Percentiles rank a stretch among this genome's conserved stretches.
phyloP scores from a whole-genome alignment of 2,113 vertebrate genomes.

The Herpailurus yagouaroundi region DNA sequence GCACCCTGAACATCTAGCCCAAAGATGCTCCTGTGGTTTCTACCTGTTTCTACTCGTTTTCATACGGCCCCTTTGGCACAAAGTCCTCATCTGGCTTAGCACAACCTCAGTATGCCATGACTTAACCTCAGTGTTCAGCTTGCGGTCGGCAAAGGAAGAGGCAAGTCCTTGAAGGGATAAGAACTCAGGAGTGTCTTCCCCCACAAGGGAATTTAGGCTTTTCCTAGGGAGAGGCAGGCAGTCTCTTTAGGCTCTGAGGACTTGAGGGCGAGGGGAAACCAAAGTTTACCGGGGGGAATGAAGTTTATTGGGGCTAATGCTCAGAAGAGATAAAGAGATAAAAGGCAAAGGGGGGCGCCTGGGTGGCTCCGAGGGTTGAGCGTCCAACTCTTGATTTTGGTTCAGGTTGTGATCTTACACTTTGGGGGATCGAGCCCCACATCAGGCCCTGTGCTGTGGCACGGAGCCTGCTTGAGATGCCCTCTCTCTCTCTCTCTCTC shows the following conservation, averaged over 20 bases:
- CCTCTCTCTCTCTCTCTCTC: too few relatives aligned
- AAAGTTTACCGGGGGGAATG: not conserved
- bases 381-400: too few relatives aligned
- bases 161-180: too few relatives aligned
- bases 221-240: fast-evolving
- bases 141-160: not conserved
- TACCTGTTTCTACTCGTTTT: too few relatives aligned
- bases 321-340: not conserved
- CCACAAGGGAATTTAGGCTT: fast-evolving
- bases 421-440: too few relatives aligned
- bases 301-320: not conserved
- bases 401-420: too few relatives aligned
- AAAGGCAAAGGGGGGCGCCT: too few relatives aligned
- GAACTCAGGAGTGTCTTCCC: not conserved
- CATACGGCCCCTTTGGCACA: not conserved
- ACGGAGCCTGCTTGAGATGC: too few relatives aligned
- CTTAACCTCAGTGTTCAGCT: not conserved
- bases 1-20: not conserved
- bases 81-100: not conserved
- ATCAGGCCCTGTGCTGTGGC: too few relatives aligned
- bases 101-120: not conserved
- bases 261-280: not conserved
- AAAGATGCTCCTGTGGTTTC: not conserved
- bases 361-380: too few relatives aligned
- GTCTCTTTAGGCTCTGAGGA: not conserved